Evolutionary conservation across 2,888 invertebrate genomes (phyloP).

Genomic region (Atherix ibis): DNA sequence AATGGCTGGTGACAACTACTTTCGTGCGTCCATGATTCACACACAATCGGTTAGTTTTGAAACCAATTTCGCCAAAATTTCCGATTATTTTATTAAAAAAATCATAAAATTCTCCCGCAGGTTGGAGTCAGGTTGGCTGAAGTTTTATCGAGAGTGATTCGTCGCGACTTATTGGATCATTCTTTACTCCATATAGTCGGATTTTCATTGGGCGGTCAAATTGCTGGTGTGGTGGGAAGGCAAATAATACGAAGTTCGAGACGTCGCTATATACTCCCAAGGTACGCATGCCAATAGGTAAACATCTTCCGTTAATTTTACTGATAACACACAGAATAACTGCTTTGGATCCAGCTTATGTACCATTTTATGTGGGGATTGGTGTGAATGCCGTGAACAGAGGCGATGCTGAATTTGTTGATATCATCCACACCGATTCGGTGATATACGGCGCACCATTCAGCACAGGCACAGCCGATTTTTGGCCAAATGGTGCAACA

Average conservation of each 20-base stretch:
- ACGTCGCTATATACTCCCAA: not conserved
- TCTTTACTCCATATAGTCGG: slow-evolving; percentile 7
- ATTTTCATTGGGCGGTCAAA: slow-evolving; percentile 8
- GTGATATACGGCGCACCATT: slow-evolving; percentile 42
- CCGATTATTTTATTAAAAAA: not conserved
- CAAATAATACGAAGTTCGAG: not conserved
- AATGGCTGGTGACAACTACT: slow-evolving; percentile 11
- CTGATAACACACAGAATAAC: slow-evolving; percentile 8
- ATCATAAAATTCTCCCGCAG: too few relatives aligned
- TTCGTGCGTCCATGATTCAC: slow-evolving; percentile 10
- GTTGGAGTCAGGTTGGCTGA: too few relatives aligned
- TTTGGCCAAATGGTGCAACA: slow-evolving; percentile 46
- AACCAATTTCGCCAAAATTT: not conserved
- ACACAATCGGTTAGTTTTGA: slow-evolving; percentile 6
- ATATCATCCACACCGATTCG: slow-evolving; percentile 47
- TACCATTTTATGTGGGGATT: slow-evolving; percentile 9
- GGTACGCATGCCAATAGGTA: not conserved
- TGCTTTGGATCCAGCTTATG: slow-evolving; percentile 13
- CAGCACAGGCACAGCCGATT: slow-evolving; percentile 41
- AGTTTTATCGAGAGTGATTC: too few relatives aligned
- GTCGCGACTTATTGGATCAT: too few relatives aligned
- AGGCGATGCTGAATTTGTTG: slow-evolving; percentile 37
- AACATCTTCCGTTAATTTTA: not conserved
- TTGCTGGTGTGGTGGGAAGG: slow-evolving; percentile 8
- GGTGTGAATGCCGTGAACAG: not conserved